These are phyloP conservation scores for Potorous gilbertii DNA, from an alignment of 2,797 vertebrate genomes.

Conservation along the genomic window DNA sequence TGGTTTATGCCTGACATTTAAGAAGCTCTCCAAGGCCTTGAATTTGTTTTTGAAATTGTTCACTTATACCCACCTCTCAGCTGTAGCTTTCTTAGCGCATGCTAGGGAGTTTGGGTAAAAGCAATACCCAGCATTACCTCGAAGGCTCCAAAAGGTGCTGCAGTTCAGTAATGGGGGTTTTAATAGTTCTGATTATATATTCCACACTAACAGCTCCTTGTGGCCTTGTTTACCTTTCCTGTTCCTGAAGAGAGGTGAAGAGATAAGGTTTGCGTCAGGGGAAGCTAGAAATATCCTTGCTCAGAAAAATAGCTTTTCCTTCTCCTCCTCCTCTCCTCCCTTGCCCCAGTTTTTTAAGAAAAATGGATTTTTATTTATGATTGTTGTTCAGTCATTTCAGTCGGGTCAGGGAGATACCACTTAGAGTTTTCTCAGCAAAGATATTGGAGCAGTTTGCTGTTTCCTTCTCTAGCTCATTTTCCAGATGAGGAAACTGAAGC, in stretches of 20 bases:
- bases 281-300: slow-evolving; percentile 58
- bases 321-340: background rate
- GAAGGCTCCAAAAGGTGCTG: slow-evolving; percentile 3
- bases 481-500: too few species aligned
- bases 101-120: slow-evolving; percentile 3
- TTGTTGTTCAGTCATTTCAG: too few species aligned
- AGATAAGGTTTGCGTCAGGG: slow-evolving; percentile 41
- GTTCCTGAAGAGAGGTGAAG: background rate
- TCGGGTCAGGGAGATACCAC: too few species aligned
- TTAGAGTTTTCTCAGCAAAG: too few species aligned
- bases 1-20: slow-evolving; percentile 53
- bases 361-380: background rate
- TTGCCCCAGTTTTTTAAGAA: background rate
- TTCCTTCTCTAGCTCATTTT: too few species aligned
- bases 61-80: slow-evolving; percentile 42
- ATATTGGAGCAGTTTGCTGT: too few species aligned
- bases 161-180: background rate
- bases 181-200: background rate
- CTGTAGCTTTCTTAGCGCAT: slow-evolving; percentile 30
- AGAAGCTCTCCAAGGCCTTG: slow-evolving; percentile 52
- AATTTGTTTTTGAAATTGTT: slow-evolving; percentile 65
- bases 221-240: slow-evolving; percentile 61
- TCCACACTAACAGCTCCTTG: slow-evolving; percentile 36
- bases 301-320: background rate
- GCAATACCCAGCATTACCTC: slow-evolving; percentile 46